Percentiles rank a stretch among this genome's conserved stretches.
These are phyloP conservation scores for Nylanderia fulva DNA, from an alignment of 1,140 invertebrate species.

Conservation along the genomic window DNA sequence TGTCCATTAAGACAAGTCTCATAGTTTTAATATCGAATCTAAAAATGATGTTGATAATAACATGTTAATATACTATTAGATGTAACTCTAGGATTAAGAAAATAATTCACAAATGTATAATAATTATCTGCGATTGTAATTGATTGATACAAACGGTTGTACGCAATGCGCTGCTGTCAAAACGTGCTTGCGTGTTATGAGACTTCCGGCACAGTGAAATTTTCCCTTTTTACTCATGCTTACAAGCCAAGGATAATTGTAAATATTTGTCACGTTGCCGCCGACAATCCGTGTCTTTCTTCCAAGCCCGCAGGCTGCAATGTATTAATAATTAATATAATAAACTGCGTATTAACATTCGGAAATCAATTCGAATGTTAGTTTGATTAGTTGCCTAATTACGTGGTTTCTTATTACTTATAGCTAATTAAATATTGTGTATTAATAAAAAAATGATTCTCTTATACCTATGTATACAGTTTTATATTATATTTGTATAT, in stretches of 20 bases:
- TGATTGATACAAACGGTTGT: conserved; percentile 83
- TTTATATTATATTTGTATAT: too few relatives aligned
- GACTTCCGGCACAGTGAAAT: conserved; percentile 91
- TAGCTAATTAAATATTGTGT: neutral
- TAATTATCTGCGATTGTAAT: neutral
- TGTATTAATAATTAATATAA: neutral
- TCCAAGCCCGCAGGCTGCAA: conserved; percentile 89
- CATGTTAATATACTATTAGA: neutral
- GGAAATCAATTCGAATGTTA: neutral
- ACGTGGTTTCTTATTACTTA: neutral
- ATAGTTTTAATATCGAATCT: conserved; percentile 84
- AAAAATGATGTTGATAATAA: conserved; percentile 56
- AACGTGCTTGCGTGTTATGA: conserved; percentile 88
- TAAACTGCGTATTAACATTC: neutral
- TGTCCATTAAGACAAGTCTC: conserved; percentile 84
- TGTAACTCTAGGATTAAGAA: neutral
- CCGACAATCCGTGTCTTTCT: conserved; percentile 90
- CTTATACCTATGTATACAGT: neutral
- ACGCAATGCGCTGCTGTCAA: conserved; percentile 89
- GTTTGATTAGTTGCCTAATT: neutral
- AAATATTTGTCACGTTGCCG: conserved; percentile 88
- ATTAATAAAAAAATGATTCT: neutral
- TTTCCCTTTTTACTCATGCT: conserved; percentile 88
- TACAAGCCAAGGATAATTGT: conserved; percentile 92
- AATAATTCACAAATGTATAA: neutral